Evolutionary conservation across 1,140 invertebrate genomes (phyloP).

Genomic region (Chrysomallon squamiferum): DNA sequence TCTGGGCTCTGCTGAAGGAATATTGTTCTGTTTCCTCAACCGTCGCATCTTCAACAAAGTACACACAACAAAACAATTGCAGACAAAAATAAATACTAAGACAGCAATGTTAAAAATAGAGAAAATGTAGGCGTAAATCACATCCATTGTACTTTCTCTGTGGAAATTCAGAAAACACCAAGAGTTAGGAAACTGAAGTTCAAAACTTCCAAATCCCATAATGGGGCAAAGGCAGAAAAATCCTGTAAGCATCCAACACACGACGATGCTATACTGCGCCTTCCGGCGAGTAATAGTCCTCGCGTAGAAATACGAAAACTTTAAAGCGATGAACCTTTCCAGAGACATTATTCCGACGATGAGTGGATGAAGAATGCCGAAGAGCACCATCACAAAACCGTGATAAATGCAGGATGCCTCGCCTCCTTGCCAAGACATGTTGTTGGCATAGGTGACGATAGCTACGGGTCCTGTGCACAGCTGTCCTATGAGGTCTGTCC

Average conservation of each 20-base stretch:
- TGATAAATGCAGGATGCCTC: conserved; percentile 56
- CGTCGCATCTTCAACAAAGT: conserved; percentile 55
- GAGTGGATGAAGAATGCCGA: conserved; percentile 59
- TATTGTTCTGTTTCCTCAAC: conserved; percentile 30
- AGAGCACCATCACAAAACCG: conserved; percentile 62
- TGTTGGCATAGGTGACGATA: conserved; percentile 59
- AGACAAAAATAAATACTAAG: conserved; percentile 51
- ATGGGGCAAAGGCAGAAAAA: conserved; percentile 58
- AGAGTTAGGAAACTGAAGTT: conserved; percentile 60
- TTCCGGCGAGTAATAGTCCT: conserved; percentile 46
- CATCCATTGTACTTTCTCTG: conserved; percentile 43
- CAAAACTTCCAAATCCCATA: conserved; percentile 61
- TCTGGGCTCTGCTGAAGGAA: conserved; percentile 32
- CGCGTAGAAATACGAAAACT: conserved; percentile 62
- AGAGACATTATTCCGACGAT: conserved; percentile 63
- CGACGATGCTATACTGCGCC: conserved; percentile 47
- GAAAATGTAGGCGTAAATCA: conserved; percentile 53
- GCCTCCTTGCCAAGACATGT: conserved; percentile 57
- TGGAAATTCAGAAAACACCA: conserved; percentile 66
- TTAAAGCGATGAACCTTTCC: conserved; percentile 60
- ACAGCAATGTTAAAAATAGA: conserved; percentile 52
- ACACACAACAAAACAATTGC: conserved; percentile 52
- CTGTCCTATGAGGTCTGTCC: conserved; percentile 63
- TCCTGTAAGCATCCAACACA: conserved; percentile 52
- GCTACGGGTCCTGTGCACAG: conserved; percentile 59